Conservation (phyloP, 2,888 invertebrate genomes). For the Tolmerus cingulatus region DNA sequence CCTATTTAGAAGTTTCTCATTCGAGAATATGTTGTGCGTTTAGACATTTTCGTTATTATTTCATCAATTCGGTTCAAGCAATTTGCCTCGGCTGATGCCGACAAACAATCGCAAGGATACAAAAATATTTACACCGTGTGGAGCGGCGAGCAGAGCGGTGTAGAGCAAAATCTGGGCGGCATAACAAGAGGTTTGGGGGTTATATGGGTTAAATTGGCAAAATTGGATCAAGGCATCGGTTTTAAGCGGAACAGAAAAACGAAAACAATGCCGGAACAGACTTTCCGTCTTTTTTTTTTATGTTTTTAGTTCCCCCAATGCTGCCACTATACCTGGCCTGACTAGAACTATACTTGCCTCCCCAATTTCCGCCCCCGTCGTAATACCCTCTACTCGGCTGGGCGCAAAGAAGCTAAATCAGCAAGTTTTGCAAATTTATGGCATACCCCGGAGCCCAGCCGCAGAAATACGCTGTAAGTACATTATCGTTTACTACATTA, state of each 20-base stretch:
- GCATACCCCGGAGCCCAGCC: background rate
- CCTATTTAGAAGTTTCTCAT: conserved; percentile 24
- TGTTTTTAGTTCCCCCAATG: background rate
- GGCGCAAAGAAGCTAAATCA: conserved; percentile 19
- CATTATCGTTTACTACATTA: conserved; percentile 23
- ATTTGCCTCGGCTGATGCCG: conserved; percentile 15
- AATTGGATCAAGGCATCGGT: background rate
- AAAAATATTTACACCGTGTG: conserved; percentile 28
- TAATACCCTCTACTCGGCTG: background rate
- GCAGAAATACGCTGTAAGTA: conserved; percentile 16
- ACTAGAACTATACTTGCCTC: conserved; percentile 18
- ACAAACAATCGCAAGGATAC: conserved; percentile 30
- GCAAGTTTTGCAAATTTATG: conserved; percentile 41
- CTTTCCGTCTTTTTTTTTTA: background rate
- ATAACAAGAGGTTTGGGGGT: background rate
- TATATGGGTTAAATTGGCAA: background rate
- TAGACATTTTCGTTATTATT: conserved; percentile 34
- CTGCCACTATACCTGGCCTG: background rate
- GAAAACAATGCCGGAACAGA: background rate
- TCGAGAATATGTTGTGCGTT: conserved; percentile 14
- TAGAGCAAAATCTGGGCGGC: background rate
- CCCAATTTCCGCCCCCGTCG: background rate
- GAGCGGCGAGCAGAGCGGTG: background rate
- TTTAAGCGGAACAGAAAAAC: conserved; percentile 1
- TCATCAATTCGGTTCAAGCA: conserved; percentile 34